phyloP scores from a whole-genome alignment of 2,797 vertebrate species.

The Darevskia nairensis region DNA sequence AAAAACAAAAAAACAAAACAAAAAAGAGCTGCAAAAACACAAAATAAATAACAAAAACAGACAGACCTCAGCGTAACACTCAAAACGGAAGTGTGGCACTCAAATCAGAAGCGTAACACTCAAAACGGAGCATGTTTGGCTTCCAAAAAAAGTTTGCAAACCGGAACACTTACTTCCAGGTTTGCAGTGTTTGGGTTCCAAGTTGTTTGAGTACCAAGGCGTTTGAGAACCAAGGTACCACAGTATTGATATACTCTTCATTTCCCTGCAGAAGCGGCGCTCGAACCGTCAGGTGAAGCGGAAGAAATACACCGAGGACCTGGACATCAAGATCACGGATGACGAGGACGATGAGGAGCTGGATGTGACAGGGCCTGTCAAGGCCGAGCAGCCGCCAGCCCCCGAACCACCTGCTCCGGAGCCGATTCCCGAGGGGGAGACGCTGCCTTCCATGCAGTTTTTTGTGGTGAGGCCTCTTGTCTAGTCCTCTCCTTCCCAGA shows the following conservation, averaged over 20 bases:
- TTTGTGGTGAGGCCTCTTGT: conserved; percentile 86
- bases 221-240: no score
- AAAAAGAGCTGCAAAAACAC: no score
- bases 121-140: no score
- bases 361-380: conserved; percentile 82
- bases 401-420: conserved; percentile 79
- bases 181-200: no score
- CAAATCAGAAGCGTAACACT: no score
- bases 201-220: no score
- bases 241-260: rapidly evolving
- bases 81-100: no score
- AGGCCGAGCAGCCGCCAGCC: conserved; percentile 66
- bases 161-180: no score
- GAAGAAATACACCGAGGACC: conserved; percentile 95
- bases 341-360: conserved; percentile 93
- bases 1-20: no score
- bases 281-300: conserved; percentile 95
- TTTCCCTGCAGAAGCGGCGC: conserved; percentile 85
- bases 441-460: conserved; percentile 93
- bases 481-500: neutral
- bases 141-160: no score
- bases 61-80: no score
- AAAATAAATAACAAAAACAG: no score
- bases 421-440: conserved; percentile 79
- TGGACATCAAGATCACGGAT: conserved; percentile 97